Base-by-base conservation (phyloP, 2,797 vertebrate genomes). In the Pseudochirops corinnae region DNA sequence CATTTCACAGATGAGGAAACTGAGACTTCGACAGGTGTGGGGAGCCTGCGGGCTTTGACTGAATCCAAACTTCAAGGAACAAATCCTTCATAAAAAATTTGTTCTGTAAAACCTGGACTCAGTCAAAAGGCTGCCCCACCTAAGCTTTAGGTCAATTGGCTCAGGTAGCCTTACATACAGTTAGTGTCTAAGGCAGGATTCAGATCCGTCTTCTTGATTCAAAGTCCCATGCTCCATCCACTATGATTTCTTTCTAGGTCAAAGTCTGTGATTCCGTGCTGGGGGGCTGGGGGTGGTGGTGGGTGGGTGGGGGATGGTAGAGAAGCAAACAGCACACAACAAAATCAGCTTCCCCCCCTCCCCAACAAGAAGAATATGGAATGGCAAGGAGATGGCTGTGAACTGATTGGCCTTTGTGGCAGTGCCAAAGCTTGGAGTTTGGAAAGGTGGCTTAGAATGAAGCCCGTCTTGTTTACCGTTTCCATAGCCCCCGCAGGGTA, bases 401-500 rank as follows among this genome's bases (percentile, higher is more conserved):
- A 67, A 91, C 56, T 74, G 46, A 94, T 0, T 24, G n/a, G n/a
- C 67, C 24, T 90, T 18, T 95, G 96, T 82, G 92, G 60, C 56
- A 91, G 62, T 29, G 56, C 52, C 52, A 39, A 55, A 93, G n/a
- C 46, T 31, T 57, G 16, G 0, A 55, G 74, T 53, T 92, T 95
- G 58, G 39, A 95, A 92, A 92, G 50, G 94, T 82, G 67, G 1
- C 74, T 29, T 14, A 56, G 53, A 90, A 3, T 52, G 11, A 39
- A 87, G 57, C 92, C 0, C 4, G 0, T 62, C 29, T 13, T 91
- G 4, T 0, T 57, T 33, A n/a, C 74, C 0, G 0, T 39, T 62
- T 93, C 95, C 62, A 93, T 91, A 91, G 94, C 95, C 95, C 13
- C 16, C 6, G 55, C 62, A 96, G 91, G 55, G 56, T 96, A 92